phyloP scores from a whole-genome alignment of 2,888 invertebrate genomes.

The Rambutsinella grinnellia region DNA sequence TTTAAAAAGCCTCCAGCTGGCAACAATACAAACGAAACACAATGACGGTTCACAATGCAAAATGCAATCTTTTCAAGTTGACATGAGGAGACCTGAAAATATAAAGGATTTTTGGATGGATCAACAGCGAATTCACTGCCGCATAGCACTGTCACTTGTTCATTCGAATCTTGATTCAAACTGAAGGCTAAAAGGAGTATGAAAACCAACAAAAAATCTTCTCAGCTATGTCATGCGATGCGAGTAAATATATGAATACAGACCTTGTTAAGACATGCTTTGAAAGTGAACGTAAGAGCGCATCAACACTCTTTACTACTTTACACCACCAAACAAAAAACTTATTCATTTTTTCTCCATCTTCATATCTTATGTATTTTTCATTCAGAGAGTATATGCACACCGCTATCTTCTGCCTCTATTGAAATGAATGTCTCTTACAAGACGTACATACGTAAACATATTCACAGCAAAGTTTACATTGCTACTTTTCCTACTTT shows the following conservation, averaged over 20 bases:
- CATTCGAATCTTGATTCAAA: constrained; percentile 39
- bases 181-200: constrained; percentile 37
- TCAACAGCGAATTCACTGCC: constrained; percentile 47
- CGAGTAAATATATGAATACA: not conserved
- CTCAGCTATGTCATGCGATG: constrained; percentile 19
- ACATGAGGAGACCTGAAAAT: constrained; percentile 21
- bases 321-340: not conserved
- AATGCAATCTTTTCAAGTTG: constrained; percentile 32
- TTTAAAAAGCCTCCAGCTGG: constrained; percentile 39
- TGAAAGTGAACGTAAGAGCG: constrained; percentile 50
- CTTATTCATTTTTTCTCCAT: constrained; percentile 42
- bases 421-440: too few species aligned
- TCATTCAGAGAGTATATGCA: not conserved
- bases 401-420: too few species aligned
- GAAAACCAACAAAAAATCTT: constrained; percentile 41
- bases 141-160: constrained; percentile 55
- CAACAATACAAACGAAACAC: constrained; percentile 23
- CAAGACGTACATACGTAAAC: too few species aligned
- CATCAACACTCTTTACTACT: constrained; percentile 1
- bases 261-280: constrained; percentile 30
- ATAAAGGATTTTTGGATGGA: constrained; percentile 25
- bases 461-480: too few species aligned
- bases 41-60: constrained; percentile 7
- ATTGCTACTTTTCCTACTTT: too few species aligned
- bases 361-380: not conserved